These are phyloP conservation scores for Moxostoma hubbsi DNA, from an alignment of 2,797 vertebrate species.

Conservation along the genomic window DNA sequence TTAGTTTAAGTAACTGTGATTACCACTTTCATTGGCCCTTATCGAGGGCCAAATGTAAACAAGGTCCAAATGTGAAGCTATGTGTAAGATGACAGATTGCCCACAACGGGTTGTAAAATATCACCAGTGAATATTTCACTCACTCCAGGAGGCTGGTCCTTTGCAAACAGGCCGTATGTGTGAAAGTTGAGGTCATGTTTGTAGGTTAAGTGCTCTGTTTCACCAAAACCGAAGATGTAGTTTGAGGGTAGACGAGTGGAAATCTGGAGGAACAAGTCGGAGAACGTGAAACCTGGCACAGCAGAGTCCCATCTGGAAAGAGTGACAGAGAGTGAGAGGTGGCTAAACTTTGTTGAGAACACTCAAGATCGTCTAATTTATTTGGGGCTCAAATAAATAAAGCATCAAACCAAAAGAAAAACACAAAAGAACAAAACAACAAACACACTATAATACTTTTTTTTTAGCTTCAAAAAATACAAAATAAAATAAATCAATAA, in stretches of 20 bases:
- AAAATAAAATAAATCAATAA: background rate
- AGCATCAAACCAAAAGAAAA: no score
- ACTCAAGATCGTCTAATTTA: no score
- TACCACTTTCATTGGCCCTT: no score
- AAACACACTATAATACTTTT: no score
- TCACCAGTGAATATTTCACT: constrained; percentile 60
- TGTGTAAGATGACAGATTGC: background rate
- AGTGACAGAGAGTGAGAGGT: constrained; percentile 27
- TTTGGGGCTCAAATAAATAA: no score
- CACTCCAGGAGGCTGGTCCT: constrained; percentile 90
- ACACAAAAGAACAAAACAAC: no score
- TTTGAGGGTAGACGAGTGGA: constrained; percentile 84
- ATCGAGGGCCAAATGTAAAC: background rate
- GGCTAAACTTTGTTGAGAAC: background rate
- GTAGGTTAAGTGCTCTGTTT: constrained; percentile 83
- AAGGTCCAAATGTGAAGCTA: no score
- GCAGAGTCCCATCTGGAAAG: constrained; percentile 87
- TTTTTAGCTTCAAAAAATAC: no score
- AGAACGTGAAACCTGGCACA: constrained; percentile 89
- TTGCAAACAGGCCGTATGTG: constrained; percentile 92
- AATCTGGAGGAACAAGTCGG: constrained; percentile 93
- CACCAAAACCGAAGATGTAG: constrained; percentile 91
- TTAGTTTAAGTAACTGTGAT: no score
- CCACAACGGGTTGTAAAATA: background rate
- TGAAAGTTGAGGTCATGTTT: constrained; percentile 82